Percentiles rank a stretch among this genome's conserved stretches.
Conservation (phyloP, 2,113 vertebrate genomes). For the Typhlomys cinereus region DNA sequence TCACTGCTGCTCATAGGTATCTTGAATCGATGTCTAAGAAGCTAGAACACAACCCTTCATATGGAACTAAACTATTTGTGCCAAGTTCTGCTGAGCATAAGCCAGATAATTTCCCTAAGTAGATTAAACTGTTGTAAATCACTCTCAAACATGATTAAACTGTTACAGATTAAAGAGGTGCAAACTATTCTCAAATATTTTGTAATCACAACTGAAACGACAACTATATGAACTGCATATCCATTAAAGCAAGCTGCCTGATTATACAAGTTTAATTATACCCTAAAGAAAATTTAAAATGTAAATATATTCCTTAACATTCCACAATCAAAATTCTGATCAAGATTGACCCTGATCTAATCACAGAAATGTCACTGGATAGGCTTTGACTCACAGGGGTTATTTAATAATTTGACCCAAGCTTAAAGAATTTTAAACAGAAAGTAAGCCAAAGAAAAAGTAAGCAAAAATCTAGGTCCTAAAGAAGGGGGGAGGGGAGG, state of each 20-base stretch:
- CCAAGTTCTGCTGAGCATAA: background rate
- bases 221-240: background rate
- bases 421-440: conserved; percentile 15
- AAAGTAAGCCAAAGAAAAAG: background rate
- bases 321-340: conserved; percentile 24
- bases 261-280: background rate
- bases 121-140: conserved; percentile 21
- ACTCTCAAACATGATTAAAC: background rate
- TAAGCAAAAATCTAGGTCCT: conserved; percentile 22
- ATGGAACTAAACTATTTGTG: background rate
- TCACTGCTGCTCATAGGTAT: background rate
- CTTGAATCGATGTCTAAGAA: background rate
- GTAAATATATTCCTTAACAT: conserved; percentile 25
- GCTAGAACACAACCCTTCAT: background rate
- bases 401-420: conserved; percentile 30
- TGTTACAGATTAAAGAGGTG: background rate
- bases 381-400: background rate
- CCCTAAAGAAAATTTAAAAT: conserved; percentile 23
- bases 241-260: background rate
- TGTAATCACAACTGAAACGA: conserved; percentile 42
- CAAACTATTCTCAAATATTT: conserved; percentile 4
- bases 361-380: background rate
- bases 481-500: background rate
- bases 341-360: conserved; percentile 15
- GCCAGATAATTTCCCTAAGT: conserved; percentile 7